These are phyloP conservation scores for Ranitomeya variabilis DNA, from an alignment of 2,113 vertebrate genomes.

Conservation along the genomic window DNA sequence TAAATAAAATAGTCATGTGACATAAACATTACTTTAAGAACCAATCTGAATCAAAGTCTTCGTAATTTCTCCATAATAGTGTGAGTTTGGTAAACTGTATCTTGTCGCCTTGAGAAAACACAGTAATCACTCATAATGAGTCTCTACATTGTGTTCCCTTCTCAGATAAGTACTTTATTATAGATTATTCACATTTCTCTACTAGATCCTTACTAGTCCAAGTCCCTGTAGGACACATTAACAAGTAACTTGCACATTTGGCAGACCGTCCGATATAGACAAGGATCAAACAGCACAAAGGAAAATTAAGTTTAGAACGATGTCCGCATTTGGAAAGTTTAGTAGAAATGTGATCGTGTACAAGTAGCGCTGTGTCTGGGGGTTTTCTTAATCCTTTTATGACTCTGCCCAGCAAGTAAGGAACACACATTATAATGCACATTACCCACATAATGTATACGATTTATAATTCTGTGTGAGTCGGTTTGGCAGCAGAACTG, in stretches of 20 bases:
- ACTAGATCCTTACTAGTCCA: slow-evolving; percentile 16
- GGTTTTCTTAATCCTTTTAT: slow-evolving; percentile 46
- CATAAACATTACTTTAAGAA: neutral
- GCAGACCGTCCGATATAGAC: neutral
- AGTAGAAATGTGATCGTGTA: slow-evolving; percentile 34
- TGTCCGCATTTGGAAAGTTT: slow-evolving; percentile 35
- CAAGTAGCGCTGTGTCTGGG: slow-evolving; percentile 1
- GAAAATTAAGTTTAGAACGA: slow-evolving; percentile 49
- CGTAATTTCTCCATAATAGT: neutral
- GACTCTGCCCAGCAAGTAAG: slow-evolving; percentile 26
- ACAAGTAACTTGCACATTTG: slow-evolving; percentile 20
- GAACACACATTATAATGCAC: slow-evolving; percentile 36
- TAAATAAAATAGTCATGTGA: neutral
- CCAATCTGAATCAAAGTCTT: neutral
- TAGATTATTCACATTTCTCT: slow-evolving; percentile 32
- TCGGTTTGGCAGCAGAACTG: neutral
- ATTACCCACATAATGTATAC: slow-evolving; percentile 45
- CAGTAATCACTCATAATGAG: neutral
- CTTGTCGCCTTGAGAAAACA: neutral
- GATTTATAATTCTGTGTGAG: slow-evolving; percentile 46
- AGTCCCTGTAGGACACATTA: slow-evolving; percentile 20
- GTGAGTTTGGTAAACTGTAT: neutral
- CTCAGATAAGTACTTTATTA: slow-evolving; percentile 16
- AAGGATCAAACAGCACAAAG: slow-evolving; percentile 16
- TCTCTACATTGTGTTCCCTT: neutral